phyloP scores from a whole-genome alignment of 2,113 vertebrate genomes.

The Brevimyrus niger region DNA sequence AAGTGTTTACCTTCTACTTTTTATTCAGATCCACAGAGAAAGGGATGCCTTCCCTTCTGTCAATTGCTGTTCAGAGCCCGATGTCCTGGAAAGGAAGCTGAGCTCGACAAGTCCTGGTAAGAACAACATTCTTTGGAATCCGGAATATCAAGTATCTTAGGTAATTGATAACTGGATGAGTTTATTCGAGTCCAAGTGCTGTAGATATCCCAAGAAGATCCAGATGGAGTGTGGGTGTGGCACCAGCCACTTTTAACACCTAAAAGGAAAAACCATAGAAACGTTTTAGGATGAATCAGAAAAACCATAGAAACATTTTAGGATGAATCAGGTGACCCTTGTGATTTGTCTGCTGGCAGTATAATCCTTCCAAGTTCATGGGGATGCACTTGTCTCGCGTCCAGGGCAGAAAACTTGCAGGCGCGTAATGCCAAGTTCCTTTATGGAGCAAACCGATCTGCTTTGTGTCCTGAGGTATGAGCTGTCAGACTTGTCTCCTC shows the following conservation, averaged over 20 bases:
- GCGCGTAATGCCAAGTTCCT: background rate
- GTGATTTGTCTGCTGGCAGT: background rate
- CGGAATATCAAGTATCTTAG: background rate
- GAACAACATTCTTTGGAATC: background rate
- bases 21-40: slow-evolving; percentile 50
- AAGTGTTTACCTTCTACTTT: background rate
- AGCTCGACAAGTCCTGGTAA: slow-evolving; percentile 34
- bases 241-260: background rate
- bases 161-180: background rate
- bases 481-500: background rate
- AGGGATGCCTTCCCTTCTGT: slow-evolving; percentile 38
- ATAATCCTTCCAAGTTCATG: background rate
- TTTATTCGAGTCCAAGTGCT: background rate
- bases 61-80: slow-evolving; percentile 26
- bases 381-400: background rate
- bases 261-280: background rate
- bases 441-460: background rate
- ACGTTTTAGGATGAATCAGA: background rate
- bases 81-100: slow-evolving; percentile 8
- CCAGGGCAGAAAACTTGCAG: background rate
- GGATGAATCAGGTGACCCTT: background rate
- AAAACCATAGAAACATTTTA: background rate
- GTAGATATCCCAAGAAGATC: background rate
- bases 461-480: background rate
- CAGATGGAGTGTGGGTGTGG: background rate